Percentiles rank a stretch among this genome's conserved stretches.
Conservation (phyloP, 37 sponge, comb jelly and placozoan species). For the Chondrilla cf. caribensis region DNA sequence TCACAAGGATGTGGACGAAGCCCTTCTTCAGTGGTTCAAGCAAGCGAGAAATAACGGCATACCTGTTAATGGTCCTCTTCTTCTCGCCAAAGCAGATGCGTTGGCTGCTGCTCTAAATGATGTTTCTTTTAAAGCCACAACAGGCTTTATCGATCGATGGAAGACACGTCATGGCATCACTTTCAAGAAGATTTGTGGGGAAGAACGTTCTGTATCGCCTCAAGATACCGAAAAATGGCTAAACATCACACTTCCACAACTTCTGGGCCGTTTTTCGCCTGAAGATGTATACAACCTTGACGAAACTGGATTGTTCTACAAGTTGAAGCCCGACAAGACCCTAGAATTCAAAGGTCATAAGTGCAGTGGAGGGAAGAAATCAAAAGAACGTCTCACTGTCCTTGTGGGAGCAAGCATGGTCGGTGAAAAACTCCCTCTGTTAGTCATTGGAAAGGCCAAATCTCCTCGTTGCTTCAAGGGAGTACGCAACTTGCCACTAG, state of each 20-base stretch:
- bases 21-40: conserved; percentile 15
- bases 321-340: conserved; percentile 15
- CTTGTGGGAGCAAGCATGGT: background rate
- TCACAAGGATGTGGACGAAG: conserved; percentile 4
- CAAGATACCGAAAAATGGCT: conserved; percentile 8
- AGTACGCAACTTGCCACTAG: background rate
- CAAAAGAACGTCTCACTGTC: conserved; percentile 7
- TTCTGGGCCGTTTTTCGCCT: background rate
- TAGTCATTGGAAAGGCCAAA: conserved; percentile 15
- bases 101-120: conserved; percentile 7
- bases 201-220: background rate
- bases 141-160: conserved; percentile 28
- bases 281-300: conserved; percentile 16
- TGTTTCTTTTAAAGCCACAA: background rate
- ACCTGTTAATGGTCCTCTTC: background rate
- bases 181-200: conserved; percentile 25
- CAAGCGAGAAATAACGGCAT: background rate
- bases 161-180: conserved; percentile 18
- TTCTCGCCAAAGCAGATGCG: conserved; percentile 13
- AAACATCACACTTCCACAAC: conserved; percentile 15
- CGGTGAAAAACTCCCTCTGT: conserved; percentile 13
- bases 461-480: conserved; percentile 13
- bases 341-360: conserved; percentile 14
- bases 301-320: conserved; percentile 25
- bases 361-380: conserved; percentile 2